Percentiles rank a stretch among this genome's conserved stretches.
Evolutionary conservation across 2,797 vertebrate genomes (phyloP).

Genomic region (Simalia tracyae): DNA sequence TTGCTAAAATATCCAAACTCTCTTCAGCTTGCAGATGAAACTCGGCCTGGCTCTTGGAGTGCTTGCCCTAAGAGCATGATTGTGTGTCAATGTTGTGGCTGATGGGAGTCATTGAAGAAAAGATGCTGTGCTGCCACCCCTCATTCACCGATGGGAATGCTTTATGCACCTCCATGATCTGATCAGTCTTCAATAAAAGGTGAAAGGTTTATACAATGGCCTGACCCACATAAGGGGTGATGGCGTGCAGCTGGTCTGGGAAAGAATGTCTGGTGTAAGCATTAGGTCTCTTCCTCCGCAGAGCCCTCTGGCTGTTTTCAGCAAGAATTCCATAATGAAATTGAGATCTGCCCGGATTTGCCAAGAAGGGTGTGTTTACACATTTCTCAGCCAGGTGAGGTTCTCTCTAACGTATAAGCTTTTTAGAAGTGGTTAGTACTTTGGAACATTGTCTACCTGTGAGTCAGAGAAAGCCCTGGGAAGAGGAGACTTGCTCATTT

Average conservation of each 20-base stretch:
- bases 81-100: not conserved
- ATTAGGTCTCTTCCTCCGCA: not conserved
- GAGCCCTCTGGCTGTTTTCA: not conserved
- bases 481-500: too few species aligned
- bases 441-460: not conserved
- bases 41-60: not conserved
- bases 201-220: not conserved
- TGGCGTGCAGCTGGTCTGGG: not conserved
- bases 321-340: not conserved
- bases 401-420: not conserved
- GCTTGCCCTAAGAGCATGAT: not conserved
- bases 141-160: too few species aligned
- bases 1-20: not conserved
- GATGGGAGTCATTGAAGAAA: not conserved
- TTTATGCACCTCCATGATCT: not conserved
- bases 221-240: not conserved
- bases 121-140: not conserved
- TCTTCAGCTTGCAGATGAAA: not conserved
- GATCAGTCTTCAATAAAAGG: not conserved
- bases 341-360: not conserved
- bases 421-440: not conserved
- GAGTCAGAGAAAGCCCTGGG: not conserved
- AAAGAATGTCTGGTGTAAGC: not conserved
- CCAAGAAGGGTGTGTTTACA: not conserved
- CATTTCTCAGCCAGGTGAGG: not conserved